phyloP scores from a whole-genome alignment of 2,888 invertebrate genomes.

The Epistrophe eligans region DNA sequence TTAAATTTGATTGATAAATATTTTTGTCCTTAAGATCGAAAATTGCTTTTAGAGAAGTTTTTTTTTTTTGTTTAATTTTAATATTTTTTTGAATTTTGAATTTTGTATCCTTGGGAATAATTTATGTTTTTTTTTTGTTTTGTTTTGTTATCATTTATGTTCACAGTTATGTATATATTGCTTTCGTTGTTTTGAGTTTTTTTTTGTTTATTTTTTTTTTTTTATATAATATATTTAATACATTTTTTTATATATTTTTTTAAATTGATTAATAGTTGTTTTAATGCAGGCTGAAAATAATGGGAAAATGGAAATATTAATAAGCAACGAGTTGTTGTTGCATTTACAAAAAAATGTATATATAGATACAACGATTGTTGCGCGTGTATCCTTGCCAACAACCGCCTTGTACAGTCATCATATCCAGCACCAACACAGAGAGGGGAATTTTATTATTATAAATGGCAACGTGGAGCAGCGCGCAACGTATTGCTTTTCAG shows the following conservation, averaged over 20 bases:
- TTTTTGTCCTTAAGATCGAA: conserved; percentile 67
- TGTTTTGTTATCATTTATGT: conserved; percentile 51
- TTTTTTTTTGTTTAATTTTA: conserved; percentile 22
- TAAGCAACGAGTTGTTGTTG: conserved; percentile 46
- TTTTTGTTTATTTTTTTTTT: conserved; percentile 35
- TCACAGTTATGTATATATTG: conserved; percentile 82
- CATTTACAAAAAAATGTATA: not conserved
- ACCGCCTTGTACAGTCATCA: conserved; percentile 31
- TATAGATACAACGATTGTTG: conserved; percentile 37
- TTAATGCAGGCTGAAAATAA: conserved; percentile 63
- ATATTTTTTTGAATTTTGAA: conserved; percentile 49
- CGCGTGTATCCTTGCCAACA: conserved; percentile 71
- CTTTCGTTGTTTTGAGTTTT: conserved; percentile 83
- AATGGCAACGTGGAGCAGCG: conserved; percentile 12
- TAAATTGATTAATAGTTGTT: conserved; percentile 52
- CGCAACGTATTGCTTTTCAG: conserved; percentile 52
- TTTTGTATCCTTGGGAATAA: conserved; percentile 66
- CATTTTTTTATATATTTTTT: conserved; percentile 26
- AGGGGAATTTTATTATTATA: not conserved
- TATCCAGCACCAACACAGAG: not conserved
- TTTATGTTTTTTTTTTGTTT: conserved; percentile 4
- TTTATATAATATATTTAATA: conserved; percentile 18
- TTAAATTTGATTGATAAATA: conserved; percentile 35
- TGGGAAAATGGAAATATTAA: conserved; percentile 10
- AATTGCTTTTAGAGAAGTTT: conserved; percentile 68